Base-by-base conservation (phyloP, 2,888 invertebrate species). In the Cephus rjabovi region DNA sequence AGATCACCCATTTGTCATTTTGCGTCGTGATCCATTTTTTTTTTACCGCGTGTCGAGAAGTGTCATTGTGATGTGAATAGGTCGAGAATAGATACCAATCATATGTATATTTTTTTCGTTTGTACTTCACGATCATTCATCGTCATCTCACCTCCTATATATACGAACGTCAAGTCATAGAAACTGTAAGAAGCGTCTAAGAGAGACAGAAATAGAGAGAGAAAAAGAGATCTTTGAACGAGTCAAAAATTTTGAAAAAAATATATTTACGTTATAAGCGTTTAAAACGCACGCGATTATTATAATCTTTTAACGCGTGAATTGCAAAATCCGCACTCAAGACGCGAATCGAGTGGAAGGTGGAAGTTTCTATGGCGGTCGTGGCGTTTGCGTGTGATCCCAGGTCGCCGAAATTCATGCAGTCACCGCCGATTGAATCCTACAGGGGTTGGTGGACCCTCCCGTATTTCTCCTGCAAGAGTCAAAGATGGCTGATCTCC, bases 401-500 rank as follows among this genome's bases (percentile, higher is more conserved):
- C 87, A 89, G 89, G 75, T 95, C 95, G n/a, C 94, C 95, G 33
- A 95, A 95, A 90, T 95, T 95, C 91, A 94, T 95, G 93, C 93
- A 94, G 79, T 94, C 94, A 75, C 94, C 94, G 30, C 93, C 93
- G n/a, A 94, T 94, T 77, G 93, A 93, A 79, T 94, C 94, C 80
- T 94, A 94, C 81, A 93, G 94, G 87, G 96, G 97, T 34, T 96
- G 96, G 95, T 98, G 97, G 97, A 97, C 97, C 31, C 95, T 94
- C 87, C 97, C 98, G 0, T 98, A 97, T 91, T 97, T 95, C 91
- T 96, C 96, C 83, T 98, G 98, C 92, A 94, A 94, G 80, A 93
- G 94, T 37, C 94, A 94, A 83, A 94, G 95, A 81, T 98, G 98
- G 98, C 93, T 97, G 85, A 93, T 97, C 75, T 97, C 97, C 4